Evolutionary conservation across 2,113 vertebrate genomes (phyloP).

Genomic region (Echinops telfairi): DNA sequence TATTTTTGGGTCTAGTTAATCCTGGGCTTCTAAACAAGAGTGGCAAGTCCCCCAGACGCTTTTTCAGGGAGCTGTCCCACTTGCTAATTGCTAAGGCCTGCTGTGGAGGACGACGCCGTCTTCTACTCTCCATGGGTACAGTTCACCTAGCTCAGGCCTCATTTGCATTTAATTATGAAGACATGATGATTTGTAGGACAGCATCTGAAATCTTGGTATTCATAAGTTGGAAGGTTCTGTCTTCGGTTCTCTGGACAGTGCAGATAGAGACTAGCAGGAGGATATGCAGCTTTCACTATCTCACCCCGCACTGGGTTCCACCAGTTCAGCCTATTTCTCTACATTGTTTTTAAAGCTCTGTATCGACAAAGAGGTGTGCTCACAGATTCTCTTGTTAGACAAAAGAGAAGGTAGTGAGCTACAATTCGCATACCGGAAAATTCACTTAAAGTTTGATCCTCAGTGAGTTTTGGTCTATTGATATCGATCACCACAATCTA

Average conservation of each 20-base stretch:
- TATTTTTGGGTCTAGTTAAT: neutral
- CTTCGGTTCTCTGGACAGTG: neutral
- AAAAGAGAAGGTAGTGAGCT: neutral
- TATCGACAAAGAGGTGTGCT: neutral
- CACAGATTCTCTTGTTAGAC: neutral
- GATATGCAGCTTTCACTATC: neutral
- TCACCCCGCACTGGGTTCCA: neutral
- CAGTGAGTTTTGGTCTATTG: neutral
- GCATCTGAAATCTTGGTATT: neutral
- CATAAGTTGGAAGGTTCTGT: neutral
- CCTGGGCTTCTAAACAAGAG: neutral
- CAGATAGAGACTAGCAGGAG: neutral
- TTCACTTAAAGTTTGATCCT: neutral
- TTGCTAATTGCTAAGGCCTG: neutral
- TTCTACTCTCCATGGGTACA: slow-evolving; percentile 9
- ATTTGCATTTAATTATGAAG: neutral
- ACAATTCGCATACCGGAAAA: neutral
- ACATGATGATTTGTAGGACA: neutral
- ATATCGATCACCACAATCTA: neutral
- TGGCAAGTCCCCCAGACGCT: neutral
- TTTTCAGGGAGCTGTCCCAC: slow-evolving; percentile 33
- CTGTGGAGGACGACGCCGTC: neutral
- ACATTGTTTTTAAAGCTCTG: neutral
- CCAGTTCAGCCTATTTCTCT: neutral
- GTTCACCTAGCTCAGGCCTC: neutral